These are phyloP conservation scores for Crepidodera aurea DNA, from an alignment of 2,888 invertebrate genomes.

Conservation along the genomic window DNA sequence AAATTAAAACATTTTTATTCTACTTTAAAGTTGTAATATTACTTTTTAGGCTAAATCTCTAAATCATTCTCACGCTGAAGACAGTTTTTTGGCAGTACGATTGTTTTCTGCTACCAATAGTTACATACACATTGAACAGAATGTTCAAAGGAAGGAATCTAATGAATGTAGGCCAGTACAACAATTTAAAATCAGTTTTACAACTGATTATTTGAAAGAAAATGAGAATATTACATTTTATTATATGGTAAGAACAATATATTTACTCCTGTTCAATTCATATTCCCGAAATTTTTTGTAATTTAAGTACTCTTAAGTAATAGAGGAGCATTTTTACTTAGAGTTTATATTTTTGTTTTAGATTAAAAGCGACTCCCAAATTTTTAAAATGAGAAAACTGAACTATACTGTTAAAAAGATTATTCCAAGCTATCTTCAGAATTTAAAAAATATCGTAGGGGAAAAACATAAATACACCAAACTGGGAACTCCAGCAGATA, in stretches of 20 bases:
- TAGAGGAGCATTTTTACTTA: too few species aligned
- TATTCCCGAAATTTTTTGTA: too few species aligned
- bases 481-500: constrained; percentile 49
- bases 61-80: constrained; percentile 49
- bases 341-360: constrained; percentile 42
- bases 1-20: too few species aligned
- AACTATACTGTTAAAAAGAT: constrained; percentile 49
- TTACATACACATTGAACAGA: constrained; percentile 54
- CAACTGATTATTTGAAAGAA: constrained; percentile 50
- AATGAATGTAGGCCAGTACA: constrained; percentile 54
- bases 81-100: constrained; percentile 48
- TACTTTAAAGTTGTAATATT: too few species aligned
- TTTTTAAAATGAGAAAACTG: constrained; percentile 51
- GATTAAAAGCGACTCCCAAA: constrained; percentile 56
- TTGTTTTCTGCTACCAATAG: constrained; percentile 57
- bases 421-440: constrained; percentile 44
- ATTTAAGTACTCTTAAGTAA: too few species aligned
- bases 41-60: constrained; percentile 54
- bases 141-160: constrained; percentile 39
- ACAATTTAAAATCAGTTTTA: constrained; percentile 56
- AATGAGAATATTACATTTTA: constrained; percentile 54
- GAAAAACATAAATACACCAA: constrained; percentile 50
- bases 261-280: too few species aligned
- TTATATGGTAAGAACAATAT: constrained; percentile 51
- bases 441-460: constrained; percentile 53